A percentile compares a stretch with the other conserved stretches of the same genome.
phyloP scores from a whole-genome alignment of 2,888 invertebrate genomes.

The Oscheius sp. region DNA sequence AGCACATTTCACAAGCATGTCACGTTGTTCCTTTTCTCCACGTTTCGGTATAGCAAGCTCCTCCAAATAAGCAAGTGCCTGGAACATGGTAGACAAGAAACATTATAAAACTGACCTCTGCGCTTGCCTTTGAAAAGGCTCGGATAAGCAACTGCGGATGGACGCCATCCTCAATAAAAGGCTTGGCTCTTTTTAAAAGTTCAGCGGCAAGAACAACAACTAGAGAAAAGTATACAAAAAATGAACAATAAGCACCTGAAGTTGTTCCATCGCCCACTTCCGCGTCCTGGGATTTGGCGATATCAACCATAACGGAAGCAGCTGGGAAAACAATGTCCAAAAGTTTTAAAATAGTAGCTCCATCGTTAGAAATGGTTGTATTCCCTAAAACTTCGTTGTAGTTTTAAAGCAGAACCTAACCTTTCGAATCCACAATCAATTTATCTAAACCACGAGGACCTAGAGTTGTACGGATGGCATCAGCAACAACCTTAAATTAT shows the following conservation, averaged over 20 bases:
- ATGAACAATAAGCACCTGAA: conserved; percentile 46
- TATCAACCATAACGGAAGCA: conserved; percentile 95
- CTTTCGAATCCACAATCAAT: conserved; percentile 86
- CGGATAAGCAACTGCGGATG: conserved; percentile 93
- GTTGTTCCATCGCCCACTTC: conserved; percentile 95
- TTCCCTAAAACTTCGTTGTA: conserved; percentile 77
- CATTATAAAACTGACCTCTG: conserved; percentile 76
- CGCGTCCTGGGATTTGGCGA: conserved; percentile 89
- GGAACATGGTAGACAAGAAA: conserved; percentile 12
- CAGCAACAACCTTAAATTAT: conserved; percentile 80
- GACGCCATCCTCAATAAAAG: conserved; percentile 93
- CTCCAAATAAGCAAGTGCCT: conserved; percentile 85
- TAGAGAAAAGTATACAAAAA: neutral
- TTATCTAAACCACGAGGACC: conserved; percentile 99
- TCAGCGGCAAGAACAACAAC: conserved; percentile 96
- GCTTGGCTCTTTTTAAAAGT: conserved; percentile 91
- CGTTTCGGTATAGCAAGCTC: conserved; percentile 81
- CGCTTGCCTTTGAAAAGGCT: conserved; percentile 87
- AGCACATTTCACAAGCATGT: conserved; percentile 83
- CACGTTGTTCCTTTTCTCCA: conserved; percentile 73
- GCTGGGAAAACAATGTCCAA: conserved; percentile 97
- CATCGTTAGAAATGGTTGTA: conserved; percentile 98
- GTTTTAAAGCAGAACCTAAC: conserved; percentile 21
- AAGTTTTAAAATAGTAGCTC: conserved; percentile 98
- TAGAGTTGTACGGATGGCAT: conserved; percentile 94